These are phyloP conservation scores for Endotricha flammealis DNA, from an alignment of 2,888 invertebrate genomes.

Conservation along the genomic window DNA sequence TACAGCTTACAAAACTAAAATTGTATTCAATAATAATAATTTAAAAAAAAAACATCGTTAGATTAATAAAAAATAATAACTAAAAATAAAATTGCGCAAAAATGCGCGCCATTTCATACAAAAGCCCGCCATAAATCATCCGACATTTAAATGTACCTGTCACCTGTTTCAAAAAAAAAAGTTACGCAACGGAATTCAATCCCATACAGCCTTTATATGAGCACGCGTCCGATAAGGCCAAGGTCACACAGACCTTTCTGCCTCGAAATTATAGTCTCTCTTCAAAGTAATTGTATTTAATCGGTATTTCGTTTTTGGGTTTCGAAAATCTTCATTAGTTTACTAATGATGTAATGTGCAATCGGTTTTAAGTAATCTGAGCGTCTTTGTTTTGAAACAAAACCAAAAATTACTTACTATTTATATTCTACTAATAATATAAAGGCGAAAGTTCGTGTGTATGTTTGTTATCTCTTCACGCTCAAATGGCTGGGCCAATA, in stretches of 20 bases:
- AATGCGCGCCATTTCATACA: slow-evolving; percentile 1
- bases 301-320: not conserved
- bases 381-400: not conserved
- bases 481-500: too few relatives aligned
- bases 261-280: not conserved
- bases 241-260: slow-evolving; percentile 18
- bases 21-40: too few relatives aligned
- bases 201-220: slow-evolving; percentile 11
- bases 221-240: slow-evolving; percentile 33
- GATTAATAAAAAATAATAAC: not conserved
- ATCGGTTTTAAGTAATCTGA: not conserved
- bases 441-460: too few relatives aligned
- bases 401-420: not conserved
- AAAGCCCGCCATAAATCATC: not conserved
- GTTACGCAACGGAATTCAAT: not conserved
- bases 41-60: too few relatives aligned
- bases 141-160: not conserved
- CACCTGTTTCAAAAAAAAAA: slow-evolving; percentile 3
- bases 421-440: too few relatives aligned
- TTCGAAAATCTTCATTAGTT: not conserved
- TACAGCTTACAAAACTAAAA: too few relatives aligned
- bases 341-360: not conserved
- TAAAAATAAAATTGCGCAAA: not conserved
- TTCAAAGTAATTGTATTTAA: not conserved
- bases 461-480: too few relatives aligned